Base-by-base conservation (phyloP, 2,888 invertebrate species). In the Watsonalla cultraria region DNA sequence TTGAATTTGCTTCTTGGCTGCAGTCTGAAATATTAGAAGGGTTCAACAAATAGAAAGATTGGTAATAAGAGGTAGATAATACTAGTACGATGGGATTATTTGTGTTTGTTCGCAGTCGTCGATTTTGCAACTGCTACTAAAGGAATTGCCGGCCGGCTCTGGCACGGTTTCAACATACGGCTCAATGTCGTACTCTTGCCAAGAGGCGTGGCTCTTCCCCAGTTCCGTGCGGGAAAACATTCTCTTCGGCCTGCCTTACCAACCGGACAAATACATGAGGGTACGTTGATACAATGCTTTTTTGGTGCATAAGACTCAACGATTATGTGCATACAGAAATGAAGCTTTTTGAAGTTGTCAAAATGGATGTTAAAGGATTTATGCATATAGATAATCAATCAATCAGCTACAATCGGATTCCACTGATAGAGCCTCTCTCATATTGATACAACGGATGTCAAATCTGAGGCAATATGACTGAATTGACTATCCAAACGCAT, bases 141-240 rank as follows among this genome's bases (percentile, higher is more conserved):
- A 94, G 51, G 97, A 97, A 81, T 84, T 96, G 58, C 93, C 93
- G 0, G 78, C 94, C 39, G 81, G 86, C 6, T 71, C 78, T 50
- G 96, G 97, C 46, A 87, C 84, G 9, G 82, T 96, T 15, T 86
- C 92, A 53, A 89, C 95, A 11, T 91, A 92, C 51, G 97, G 94
- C 4, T 86, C 76, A 42, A 56, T 94, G 11, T 94, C 95, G 34
- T 97, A 97, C 79, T 95, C 96, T 0, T 92, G 95, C 62, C 97
- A 97, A 82, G 96, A 97, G 76, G 93, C 97, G 7, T 98, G 97
- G 97, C 92, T 95, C 0, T 95, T 95, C 75, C 94, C 94, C 0
- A 93, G 93, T 13, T 94, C 95, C 0, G 92, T 98, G 0, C 89
- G 95, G 51, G 96, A 97, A 73, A 98, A 98, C 82, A 96, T 98